Percentiles rank a stretch among this genome's conserved stretches.
phyloP scores from a whole-genome alignment of 2,797 vertebrate species.

The Phalloptychus januarius region DNA sequence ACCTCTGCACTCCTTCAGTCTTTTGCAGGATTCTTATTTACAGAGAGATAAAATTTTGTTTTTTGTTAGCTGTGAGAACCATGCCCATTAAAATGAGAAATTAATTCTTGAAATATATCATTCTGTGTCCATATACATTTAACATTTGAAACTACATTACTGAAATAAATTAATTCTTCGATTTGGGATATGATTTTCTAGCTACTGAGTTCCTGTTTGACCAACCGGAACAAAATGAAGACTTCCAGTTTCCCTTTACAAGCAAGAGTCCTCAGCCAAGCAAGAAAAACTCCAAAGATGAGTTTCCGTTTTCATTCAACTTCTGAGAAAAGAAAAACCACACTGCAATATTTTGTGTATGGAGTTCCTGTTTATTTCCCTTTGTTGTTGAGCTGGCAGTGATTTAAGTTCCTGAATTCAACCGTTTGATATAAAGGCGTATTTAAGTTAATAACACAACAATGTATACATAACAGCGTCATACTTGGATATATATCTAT shows the following conservation, averaged over 20 bases:
- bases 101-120: not conserved
- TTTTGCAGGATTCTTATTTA: not conserved
- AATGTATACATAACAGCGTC: not conserved
- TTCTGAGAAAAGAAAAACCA: conserved; percentile 57
- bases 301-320: conserved; percentile 79
- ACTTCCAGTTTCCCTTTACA: conserved; percentile 78
- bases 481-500: conserved; percentile 9
- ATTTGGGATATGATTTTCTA: conserved; percentile 36
- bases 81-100: not conserved
- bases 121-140: not conserved
- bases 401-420: not conserved
- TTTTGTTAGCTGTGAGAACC: not conserved
- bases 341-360: not conserved
- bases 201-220: conserved; percentile 76
- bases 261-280: conserved; percentile 55
- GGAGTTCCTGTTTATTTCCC: conserved; percentile 3
- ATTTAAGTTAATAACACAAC: conserved; percentile 8
- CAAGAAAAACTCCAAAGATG: conserved; percentile 47
- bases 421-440: not conserved
- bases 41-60: not conserved
- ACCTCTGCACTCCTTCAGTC: not conserved
- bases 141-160: not conserved
- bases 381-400: not conserved
- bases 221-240: conserved; percentile 68
- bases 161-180: not conserved